Evolutionary conservation across 1,140 invertebrate species (phyloP), one percentile per base, ranked within the genome.

Genomic region (Nymphalis io): DNA sequence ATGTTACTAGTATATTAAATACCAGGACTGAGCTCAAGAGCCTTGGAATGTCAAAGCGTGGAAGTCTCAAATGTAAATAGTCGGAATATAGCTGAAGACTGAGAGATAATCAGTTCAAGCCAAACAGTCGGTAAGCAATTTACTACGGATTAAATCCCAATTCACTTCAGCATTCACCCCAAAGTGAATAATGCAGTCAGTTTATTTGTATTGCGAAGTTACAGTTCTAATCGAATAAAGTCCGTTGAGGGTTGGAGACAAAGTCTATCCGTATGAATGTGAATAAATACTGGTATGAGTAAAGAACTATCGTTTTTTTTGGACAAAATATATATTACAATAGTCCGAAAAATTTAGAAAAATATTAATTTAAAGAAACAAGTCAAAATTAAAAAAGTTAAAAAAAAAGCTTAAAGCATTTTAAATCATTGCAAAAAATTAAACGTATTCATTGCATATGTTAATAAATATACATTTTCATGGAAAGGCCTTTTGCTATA

Each of bases 91-190:
- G 72, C 70, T 74, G 74, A 75, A 76, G 76, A 76, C 67, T 68
- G 64, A 68, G 73, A 73, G 74, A 79, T 81, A 81, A 79, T 79
- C 79, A 78, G 76, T 73, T 72, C 79, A 73, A 65, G 57, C 61
- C 72, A 75, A 80, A 78, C 81, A 84, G 82, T 81, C 81, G 74
- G 82, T 83, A 83, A 85, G 84, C 81, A 85, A 88, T 88, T 87
- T 83, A 87, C 76, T 70, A 73, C 40, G 80, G 83, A 87, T 88
- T 87, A 88, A 83, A 78, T 72, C 78, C 70, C 70, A 80, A 80
- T 84, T 82, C 80, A 80, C 79, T 84, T 78, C 78, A 84, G 65
- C 66, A 63, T 72, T 74, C 79, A 78, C 80, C 79, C 48, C 74
- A 82, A 85, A 82, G 81, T 78, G 79, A 83, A 83, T 85, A 84